phyloP scores from a whole-genome alignment of 2,113 vertebrate species.

The Catagonus wagneri region DNA sequence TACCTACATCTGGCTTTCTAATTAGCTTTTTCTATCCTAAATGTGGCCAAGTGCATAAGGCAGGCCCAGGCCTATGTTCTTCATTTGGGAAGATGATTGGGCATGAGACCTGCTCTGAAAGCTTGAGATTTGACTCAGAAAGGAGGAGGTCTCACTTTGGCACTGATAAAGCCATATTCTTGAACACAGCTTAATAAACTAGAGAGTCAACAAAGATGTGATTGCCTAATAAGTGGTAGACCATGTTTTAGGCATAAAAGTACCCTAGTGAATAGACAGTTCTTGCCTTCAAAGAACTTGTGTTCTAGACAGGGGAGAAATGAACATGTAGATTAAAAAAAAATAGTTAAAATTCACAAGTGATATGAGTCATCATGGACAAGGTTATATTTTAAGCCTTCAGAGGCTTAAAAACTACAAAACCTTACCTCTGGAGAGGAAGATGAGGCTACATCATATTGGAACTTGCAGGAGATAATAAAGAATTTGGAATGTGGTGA shows the following conservation, averaged over 20 bases:
- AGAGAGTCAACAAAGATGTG: not conserved
- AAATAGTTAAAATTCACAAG: not conserved
- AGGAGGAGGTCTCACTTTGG: not conserved
- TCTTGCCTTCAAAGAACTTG: not conserved
- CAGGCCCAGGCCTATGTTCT: not conserved
- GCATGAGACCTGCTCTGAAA: not conserved
- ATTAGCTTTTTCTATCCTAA: not conserved
- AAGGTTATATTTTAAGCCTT: not conserved
- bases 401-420: not conserved
- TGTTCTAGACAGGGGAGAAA: not conserved
- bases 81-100: not conserved
- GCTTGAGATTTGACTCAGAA: not conserved
- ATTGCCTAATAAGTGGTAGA: not conserved
- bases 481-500: not conserved
- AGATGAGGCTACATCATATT: not conserved
- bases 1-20: not conserved
- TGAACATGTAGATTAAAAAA: not conserved
- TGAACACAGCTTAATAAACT: not conserved
- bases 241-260: accelerated
- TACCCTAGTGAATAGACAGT: not conserved
- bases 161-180: not conserved
- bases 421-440: not conserved
- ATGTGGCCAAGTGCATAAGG: not conserved
- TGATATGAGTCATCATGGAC: not conserved
- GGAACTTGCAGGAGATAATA: not conserved